Base-by-base conservation (phyloP, 2,113 vertebrate genomes). In the Cebus imitator region DNA sequence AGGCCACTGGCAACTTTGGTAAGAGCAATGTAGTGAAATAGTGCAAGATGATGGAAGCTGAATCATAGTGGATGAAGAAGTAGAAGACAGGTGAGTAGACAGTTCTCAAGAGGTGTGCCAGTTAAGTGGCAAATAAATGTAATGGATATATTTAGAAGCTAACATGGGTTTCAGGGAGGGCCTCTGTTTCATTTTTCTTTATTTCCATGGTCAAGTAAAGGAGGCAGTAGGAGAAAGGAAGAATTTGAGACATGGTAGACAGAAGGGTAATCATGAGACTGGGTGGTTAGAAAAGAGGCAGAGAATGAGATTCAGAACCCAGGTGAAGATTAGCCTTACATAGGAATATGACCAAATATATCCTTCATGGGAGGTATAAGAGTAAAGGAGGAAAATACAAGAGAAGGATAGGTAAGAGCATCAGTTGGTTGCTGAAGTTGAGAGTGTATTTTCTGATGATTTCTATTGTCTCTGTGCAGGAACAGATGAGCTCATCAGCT, bases 111-210 rank as follows among this genome's bases (percentile, higher is more conserved):
- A 52, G 11, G 10, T 68, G n/a, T 64, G 17, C 30, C 58, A 79
- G 8, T 79, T 43, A 58, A 40, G 32, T 45, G 16, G 25, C 16
- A 70, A 75, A 86, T n/a, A 76, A 91, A 76, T 16, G 21, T 23
- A 64, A 64, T 6, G 16, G 2, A 70, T 37, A 30, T 48, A 68
- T 32, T 76, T 9, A 25, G 45, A 66, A 6, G n/a, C 13, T 25
- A 87, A 83, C 5, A 27, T 30, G 37, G n/a, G 27, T 9, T 90
- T 83, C 13, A 79, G 8, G 11, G 6, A 32, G 20, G 16, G 23
- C 14, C 57, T 85, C 30, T 68, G 18, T 21, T 90, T 94, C 45
- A 57, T 48, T 81, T 93, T 88, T 37, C 35, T 91, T 97, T 91
- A 45, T 91, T 87, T 81, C 52, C n/a, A 35, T 91, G 21, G 35